Base-by-base conservation (phyloP, 2,113 vertebrate species). In the Illadopsis cleaveri region DNA sequence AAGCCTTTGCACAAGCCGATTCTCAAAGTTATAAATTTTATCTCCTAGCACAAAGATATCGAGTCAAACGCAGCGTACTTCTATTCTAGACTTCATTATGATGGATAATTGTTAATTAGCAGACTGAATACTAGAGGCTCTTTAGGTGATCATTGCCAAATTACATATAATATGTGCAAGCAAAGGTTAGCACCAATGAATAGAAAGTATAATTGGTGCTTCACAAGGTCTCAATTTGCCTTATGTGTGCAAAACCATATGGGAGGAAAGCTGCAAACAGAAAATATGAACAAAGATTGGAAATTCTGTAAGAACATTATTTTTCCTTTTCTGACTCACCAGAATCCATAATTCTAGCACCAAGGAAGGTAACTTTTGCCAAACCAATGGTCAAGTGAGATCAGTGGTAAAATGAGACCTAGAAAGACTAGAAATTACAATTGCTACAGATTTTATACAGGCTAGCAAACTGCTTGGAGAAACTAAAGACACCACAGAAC, bases 71-170 rank as follows among this genome's bases (percentile, higher is more conserved):
- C 0, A 2, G 47, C 76, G 83, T 53, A 83, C 35, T 79, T 94
- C 76, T 90, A 66, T 92, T 95, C 93, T 82, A 93, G 80, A 94
- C 86, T 91, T 95, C 89, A 94, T 94, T 91, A 94, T 89, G 81
- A 95, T 84, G 61, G 86, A 95, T 94, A 96, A 95, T 95, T 94
- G 89, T 89, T 95, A 95, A 94, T 96, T 94, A 95, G 91, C 89
- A 89, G 83, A 85, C 80, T 68, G 83, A 96, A 82, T 84, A 95
- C 58, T 91, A 64, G 81, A 88, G 40, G 44, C 30, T 95, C 6
- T 95, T 92, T 79, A 92, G 87, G 83, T 82, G 81, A 92, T 95
- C 94, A 69, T 57, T 86, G 86, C 89, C 91, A 92, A 95, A 96
- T 96, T 96, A 96, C 82, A 85, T 45, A 64, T 87, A 97, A 95